A percentile compares a stretch with the other conserved stretches of the same genome.
These are phyloP conservation scores for Tangara arthus DNA, from an alignment of 2,797 vertebrate genomes.

Conservation along the genomic window DNA sequence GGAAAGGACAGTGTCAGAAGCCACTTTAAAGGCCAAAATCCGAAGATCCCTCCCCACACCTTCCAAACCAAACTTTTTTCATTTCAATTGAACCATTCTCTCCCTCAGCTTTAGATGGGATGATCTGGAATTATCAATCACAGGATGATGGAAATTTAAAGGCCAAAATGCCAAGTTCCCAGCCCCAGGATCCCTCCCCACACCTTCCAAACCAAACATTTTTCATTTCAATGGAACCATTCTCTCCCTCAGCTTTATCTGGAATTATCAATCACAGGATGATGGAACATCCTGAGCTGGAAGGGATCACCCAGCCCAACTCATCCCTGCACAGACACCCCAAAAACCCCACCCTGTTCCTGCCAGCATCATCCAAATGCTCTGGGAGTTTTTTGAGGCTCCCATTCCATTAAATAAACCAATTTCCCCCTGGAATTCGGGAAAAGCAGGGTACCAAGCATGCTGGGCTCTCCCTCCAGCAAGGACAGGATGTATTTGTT, in stretches of 20 bases:
- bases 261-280: background rate
- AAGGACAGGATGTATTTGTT: constrained; percentile 96
- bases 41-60: background rate
- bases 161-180: background rate
- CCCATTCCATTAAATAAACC: fast-evolving
- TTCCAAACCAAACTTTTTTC: background rate
- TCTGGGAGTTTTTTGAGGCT: background rate
- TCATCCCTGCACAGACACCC: background rate
- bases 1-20: background rate
- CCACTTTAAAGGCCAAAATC: background rate
- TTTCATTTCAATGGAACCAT: background rate
- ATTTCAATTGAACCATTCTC: background rate
- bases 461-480: constrained; percentile 92
- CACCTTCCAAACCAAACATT: background rate
- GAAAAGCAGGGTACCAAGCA: constrained; percentile 81
- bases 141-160: background rate
- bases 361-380: fast-evolving
- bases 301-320: background rate
- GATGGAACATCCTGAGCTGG: background rate
- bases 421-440: background rate
- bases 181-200: background rate
- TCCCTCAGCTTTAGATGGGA: background rate
- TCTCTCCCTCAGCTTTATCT: background rate
- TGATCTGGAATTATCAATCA: background rate
- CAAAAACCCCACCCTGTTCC: background rate